Evolutionary conservation across 1,140 invertebrate species (phyloP).

Genomic region (Panagrolaimus sp.): DNA sequence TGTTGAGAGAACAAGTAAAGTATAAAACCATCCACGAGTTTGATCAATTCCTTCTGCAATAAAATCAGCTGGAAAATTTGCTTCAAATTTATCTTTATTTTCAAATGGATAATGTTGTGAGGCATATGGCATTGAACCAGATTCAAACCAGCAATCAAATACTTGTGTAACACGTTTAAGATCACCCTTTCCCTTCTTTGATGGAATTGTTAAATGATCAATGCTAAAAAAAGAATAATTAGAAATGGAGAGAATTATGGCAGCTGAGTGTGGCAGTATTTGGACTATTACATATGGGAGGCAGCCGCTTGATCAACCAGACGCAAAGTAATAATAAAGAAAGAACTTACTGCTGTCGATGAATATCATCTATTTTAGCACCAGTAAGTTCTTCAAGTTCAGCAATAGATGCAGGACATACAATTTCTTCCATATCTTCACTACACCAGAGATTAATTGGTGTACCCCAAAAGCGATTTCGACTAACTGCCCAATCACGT

Average conservation of each 20-base stretch:
- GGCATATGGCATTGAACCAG: conserved; percentile 97
- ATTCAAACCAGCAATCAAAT: conserved; percentile 99
- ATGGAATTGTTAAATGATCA: conserved; percentile 88
- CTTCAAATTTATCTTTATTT: conserved; percentile 80
- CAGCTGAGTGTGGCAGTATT: too few species aligned
- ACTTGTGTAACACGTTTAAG: conserved; percentile 82
- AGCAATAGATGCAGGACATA: conserved; percentile 87
- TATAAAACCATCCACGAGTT: conserved; percentile 93
- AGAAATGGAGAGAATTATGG: too few species aligned
- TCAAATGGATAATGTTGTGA: conserved; percentile 90
- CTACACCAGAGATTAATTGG: conserved; percentile 97
- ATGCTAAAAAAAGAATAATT: conserved; percentile 63
- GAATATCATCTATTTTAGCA: conserved; percentile 76
- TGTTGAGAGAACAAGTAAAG: conserved; percentile 87
- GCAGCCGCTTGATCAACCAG: too few species aligned
- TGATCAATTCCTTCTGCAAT: conserved; percentile 95
- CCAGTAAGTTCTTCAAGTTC: conserved; percentile 80
- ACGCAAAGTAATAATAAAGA: too few species aligned
- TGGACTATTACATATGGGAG: too few species aligned
- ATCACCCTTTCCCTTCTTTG: conserved; percentile 72
- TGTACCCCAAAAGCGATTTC: conserved; percentile 98
- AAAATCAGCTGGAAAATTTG: conserved; percentile 96
- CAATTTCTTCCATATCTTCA: conserved; percentile 81
- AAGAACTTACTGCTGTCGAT: conserved; percentile 72
- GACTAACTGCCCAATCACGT: conserved; percentile 91